Conservation (phyloP, 2,113 vertebrate species). For the Pituophis catenifer region DNA sequence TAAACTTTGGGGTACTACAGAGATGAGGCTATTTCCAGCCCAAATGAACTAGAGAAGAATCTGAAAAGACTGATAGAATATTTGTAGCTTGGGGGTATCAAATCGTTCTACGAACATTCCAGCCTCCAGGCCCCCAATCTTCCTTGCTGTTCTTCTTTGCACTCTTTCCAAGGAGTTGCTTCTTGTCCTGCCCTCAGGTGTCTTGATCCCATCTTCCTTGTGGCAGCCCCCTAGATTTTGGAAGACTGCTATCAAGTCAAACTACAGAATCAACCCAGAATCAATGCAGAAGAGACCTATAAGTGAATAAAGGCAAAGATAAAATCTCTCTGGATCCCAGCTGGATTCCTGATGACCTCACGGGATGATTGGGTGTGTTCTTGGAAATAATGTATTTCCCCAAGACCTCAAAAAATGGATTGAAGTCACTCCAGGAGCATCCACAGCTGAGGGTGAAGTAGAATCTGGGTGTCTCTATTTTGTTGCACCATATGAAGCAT, state of each 20-base stretch:
- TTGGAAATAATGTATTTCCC: not conserved
- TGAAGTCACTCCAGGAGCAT: not conserved
- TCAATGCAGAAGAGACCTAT: not conserved
- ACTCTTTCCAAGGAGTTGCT: too few species aligned
- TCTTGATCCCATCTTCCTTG: too few species aligned
- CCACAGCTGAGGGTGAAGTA: not conserved
- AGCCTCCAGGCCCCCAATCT: too few species aligned
- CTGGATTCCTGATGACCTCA: not conserved
- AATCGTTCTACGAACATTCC: too few species aligned
- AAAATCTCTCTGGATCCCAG: not conserved
- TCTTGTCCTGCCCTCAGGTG: too few species aligned
- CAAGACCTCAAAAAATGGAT: not conserved
- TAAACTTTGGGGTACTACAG: not conserved
- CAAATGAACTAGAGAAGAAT: not conserved
- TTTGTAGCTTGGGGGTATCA: too few species aligned
- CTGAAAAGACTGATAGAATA: not conserved
- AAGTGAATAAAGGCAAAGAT: not conserved
- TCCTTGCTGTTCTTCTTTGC: too few species aligned
- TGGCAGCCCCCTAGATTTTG: too few species aligned
- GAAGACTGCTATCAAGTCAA: too few species aligned
- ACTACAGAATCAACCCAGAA: too few species aligned
- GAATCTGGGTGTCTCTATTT: not conserved
- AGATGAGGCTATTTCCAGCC: not conserved
- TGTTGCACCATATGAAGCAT: not conserved
- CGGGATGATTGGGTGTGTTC: not conserved